Conservation (phyloP, 2,113 vertebrate genomes). For the Capra hircus region DNA sequence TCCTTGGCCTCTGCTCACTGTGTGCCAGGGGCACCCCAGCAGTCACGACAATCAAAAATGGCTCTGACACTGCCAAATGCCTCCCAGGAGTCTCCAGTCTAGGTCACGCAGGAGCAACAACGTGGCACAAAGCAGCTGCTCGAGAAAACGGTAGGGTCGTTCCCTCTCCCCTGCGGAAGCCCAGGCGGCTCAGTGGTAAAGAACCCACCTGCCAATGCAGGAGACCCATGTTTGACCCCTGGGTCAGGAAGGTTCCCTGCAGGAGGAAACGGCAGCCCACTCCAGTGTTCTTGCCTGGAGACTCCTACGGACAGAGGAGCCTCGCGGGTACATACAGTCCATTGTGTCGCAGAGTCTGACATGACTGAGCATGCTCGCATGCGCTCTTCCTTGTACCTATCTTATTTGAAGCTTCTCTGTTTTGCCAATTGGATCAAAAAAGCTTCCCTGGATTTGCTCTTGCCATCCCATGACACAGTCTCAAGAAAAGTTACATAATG, state of each 20-base stretch:
- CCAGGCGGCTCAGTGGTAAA: background rate
- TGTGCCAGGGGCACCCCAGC: background rate
- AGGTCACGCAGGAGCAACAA: background rate
- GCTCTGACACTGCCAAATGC: background rate
- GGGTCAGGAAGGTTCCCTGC: background rate
- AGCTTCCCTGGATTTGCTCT: background rate
- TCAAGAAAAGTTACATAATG: background rate
- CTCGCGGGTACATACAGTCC: background rate
- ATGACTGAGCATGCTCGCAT: background rate
- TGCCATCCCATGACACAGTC: background rate
- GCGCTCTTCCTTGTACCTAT: background rate
- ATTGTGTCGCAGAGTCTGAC: accelerated
- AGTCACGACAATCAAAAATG: background rate
- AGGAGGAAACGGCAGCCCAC: background rate
- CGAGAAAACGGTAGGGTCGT: background rate
- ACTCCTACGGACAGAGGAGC: background rate
- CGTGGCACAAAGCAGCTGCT: accelerated
- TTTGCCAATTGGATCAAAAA: background rate
- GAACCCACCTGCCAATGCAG: background rate
- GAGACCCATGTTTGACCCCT: background rate
- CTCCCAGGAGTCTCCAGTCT: no score
- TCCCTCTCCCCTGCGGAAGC: background rate
- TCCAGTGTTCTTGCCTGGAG: background rate
- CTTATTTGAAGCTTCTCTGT: background rate
- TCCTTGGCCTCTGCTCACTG: background rate